Evolutionary conservation across 1,140 invertebrate species (phyloP), one percentile per base, ranked within the genome.

Genomic region (Leptinotarsa undecemlineata): DNA sequence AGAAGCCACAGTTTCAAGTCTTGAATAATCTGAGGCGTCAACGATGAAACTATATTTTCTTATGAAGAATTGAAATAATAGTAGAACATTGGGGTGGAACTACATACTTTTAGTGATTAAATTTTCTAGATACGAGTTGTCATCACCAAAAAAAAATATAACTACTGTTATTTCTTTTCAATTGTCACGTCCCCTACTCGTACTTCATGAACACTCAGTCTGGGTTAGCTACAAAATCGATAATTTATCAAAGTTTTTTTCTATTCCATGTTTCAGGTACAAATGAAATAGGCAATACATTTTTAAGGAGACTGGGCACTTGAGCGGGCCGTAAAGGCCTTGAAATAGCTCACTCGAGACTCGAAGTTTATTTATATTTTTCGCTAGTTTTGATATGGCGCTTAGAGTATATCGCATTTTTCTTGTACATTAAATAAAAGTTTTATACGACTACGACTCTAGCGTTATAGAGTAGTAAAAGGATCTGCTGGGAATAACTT

Each of bases 321-420:
- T 68, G 47, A 17, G 6, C 67, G 17, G 42, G 67, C n/a, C 42
- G 21, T 68, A 68, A 68, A 68, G 67, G 67, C 14, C 17, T 17
- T 19, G 42, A 48, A 68, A 68, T 68, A 68, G 67, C 67, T 20
- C 67, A 68, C 67, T 42, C 2, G 67, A 68, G 67, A 33, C 13
- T 68, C 26, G 8, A 68, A 68, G 15, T 68, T 68, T 48, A 68
- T 68, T 68, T 68, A 68, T 68, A 68, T 68, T 68, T 42, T 68
- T 48, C 26, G 33, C 42, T 68, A 48, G 67, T 68, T 68, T 68
- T 68, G 67, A 68, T 68, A 68, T 33, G 67, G 67, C n/a, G 67
- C 67, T 68, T 68, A 68, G 67, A 33, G 67, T 20, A 48, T 47
- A 48, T 68, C 67, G 26, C 67, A 68, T 68, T 68, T 68, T 68